Evolutionary conservation across 2,113 vertebrate species (phyloP), one percentile per base, ranked within the genome.

Genomic region (Trichomycterus rosablanca): DNA sequence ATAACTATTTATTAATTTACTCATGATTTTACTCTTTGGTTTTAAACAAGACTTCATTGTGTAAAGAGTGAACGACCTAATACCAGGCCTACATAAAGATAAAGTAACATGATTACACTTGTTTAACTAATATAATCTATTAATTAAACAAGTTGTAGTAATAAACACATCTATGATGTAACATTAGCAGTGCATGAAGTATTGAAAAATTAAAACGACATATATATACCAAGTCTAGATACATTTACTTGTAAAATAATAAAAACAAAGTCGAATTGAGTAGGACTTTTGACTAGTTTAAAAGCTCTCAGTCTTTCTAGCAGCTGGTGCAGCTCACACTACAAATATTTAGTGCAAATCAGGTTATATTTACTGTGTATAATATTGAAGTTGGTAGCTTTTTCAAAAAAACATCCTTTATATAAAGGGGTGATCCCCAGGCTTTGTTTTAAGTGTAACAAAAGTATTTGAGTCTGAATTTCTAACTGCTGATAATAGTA

Each of bases 331-430:
- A 43, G 9, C 22, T 23, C 26, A 35, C 30, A 7, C 22, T 56
- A 10, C 16, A 39, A 56, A 56, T 57, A 20, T 22, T 57, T 52
- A 65, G 63, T 65, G 63, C 63, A 56, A 65, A 56, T 42, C 18
- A 35, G 9, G 54, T 40, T 10, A 19, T 10, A 5, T 9, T n/a
- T 46, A n/a, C 7, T 19, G 22, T 46, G 15, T 26, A 28, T 7
- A 28, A 18, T 50, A 39, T 7, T 22, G 14, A 26, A 49, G 14
- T 18, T 50, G 16, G 22, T n/a, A 10, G n/a, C 5, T 12, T 24
- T 8, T 37, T 35, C 1, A 35, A 54, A 16, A 37, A 20, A 9
- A 0, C 9, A 19, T 12, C 5, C 24, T 15, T 40, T 2, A 2
- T 24, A 28, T 8, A 40, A 56, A 28, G 7, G 22, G 26, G 34